Base-by-base conservation (phyloP, 2,113 vertebrate genomes). In the Formicarius rufipectus region DNA sequence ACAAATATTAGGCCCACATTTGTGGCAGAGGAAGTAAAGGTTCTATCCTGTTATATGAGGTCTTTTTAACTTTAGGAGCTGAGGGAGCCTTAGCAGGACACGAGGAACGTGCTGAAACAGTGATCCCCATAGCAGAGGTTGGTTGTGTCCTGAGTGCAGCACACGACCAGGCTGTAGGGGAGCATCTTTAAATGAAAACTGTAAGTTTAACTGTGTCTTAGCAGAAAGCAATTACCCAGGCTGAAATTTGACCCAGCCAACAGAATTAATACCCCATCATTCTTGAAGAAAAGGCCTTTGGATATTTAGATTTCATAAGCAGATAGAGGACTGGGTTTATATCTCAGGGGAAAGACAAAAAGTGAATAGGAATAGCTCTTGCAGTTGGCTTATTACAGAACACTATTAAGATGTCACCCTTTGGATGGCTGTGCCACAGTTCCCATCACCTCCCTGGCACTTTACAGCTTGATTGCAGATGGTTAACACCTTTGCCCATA, bases 271-370 rank as follows among this genome's bases (percentile, higher is more conserved):
- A 23, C 7, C 7, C 49, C 69, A 82, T 84, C 50, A 25, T 27
- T 84, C 86, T 62, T 67, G 49, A 67, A 90, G 83, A 60, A 88
- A 92, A 81, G 66, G 94, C 64, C 80, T 93, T 87, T 91, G 83
- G 81, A 96, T 94, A 93, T 90, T 96, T 91, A 95, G 96, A 94
- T 96, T 96, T 90, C 93, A 92, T 84, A 94, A 95, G n/a, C 76
- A 94, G 94, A 95, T 90, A 92, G 64, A 56, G 62, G 44, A 37
- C 20, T 39, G 73, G 52, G 27, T 84, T 95, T 92, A 53, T 81
- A 60, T 92, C 80, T 95, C 69, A 30, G 58, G 64, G 60, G 72
- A n/a, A 86, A 50, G 89, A 89, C 66, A 79, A 92, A 93, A 35
- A 93, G 86, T 42, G 75, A 89, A 79, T 24, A 94, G 69, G 77